Base-by-base conservation (phyloP, 2,888 invertebrate species). In the Drosophila neoperkinsi region DNA sequence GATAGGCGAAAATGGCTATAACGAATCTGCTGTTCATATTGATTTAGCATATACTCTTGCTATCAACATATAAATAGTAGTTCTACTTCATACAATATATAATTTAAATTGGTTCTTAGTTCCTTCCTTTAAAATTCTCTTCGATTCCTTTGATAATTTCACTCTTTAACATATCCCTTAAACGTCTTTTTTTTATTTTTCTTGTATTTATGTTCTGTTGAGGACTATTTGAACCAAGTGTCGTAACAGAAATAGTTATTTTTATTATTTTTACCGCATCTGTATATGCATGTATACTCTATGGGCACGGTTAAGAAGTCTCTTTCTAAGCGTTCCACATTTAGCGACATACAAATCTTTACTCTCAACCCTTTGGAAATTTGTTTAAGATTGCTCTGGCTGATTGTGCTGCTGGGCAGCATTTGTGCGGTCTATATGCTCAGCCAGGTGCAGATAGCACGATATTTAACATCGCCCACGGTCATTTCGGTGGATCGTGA, bases 401-500 rank as follows among this genome's bases (percentile, higher is more conserved):
- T 91, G 0, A 34, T 69, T 2, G 71, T 90, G 7, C 76, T 93
- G 0, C 30, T 90, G 4, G 38, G 74, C 41, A 87, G 91, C 16
- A 81, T 91, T 28, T 90, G 63, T 61, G 74, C 84, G 2, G 91
- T 92, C 1, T 74, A 88, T 13, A 64, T 66, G 28, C 71, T 92
- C 4, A 90, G 91, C 41, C 74, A 79, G 3, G 49, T 84, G 4
- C 93, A 93, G 76, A 69, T 90, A 25, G 77, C 74, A 0, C 90
- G 93, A 0, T 93, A 90, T 51, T 50, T 69, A 1, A 86, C 76
- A 10, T 93, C 92, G 25, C 93, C 93, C 18, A 92, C 93, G 1
- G 93, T 93, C 5, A 90, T 93, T 5, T 92, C 93, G 0, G 81
- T 93, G 52, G 93, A 93, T 77, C 89, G 92, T 1, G 92, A 93